Percentiles rank a stretch among this genome's conserved stretches.
phyloP scores from a whole-genome alignment of 2,888 invertebrate species.

The Ophion obscuratus region DNA sequence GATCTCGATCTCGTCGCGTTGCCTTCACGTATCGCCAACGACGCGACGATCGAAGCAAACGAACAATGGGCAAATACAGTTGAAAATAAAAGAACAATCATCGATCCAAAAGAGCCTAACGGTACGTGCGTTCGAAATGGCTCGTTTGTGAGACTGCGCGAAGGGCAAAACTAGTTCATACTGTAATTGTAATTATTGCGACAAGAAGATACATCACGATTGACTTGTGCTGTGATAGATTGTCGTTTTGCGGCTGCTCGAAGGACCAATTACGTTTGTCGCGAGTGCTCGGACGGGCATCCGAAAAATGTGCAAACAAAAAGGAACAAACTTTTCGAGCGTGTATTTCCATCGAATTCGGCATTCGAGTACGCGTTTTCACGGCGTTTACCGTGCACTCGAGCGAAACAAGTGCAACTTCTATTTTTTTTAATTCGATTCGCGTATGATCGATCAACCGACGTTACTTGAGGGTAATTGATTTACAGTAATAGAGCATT shows the following conservation, averaged over 20 bases:
- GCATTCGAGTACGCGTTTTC: neutral
- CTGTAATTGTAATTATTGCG: constrained; percentile 68
- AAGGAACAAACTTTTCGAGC: neutral
- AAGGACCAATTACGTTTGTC: constrained; percentile 24
- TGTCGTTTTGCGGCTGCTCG: constrained; percentile 27
- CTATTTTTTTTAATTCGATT: neutral
- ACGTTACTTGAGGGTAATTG: neutral
- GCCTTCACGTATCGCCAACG: constrained; percentile 21
- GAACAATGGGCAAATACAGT: neutral
- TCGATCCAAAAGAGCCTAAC: constrained; percentile 72
- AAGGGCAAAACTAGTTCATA: constrained; percentile 56
- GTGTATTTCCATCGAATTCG: neutral
- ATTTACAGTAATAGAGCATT: neutral
- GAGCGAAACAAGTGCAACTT: neutral
- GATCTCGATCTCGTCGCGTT: constrained; percentile 8
- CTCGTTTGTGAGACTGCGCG: constrained; percentile 68
- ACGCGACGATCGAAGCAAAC: constrained; percentile 40
- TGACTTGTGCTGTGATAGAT: constrained; percentile 39
- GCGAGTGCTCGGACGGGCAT: neutral
- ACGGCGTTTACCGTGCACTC: neutral
- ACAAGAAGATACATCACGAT: constrained; percentile 40
- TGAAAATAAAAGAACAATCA: constrained; percentile 46
- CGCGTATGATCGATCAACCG: no score
- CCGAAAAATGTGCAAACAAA: neutral
- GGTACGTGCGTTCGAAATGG: constrained; percentile 54